Evolutionary conservation across 2,113 vertebrate genomes (phyloP), one percentile per base, ranked within the genome.

Genomic region (Nymphicus hollandicus): DNA sequence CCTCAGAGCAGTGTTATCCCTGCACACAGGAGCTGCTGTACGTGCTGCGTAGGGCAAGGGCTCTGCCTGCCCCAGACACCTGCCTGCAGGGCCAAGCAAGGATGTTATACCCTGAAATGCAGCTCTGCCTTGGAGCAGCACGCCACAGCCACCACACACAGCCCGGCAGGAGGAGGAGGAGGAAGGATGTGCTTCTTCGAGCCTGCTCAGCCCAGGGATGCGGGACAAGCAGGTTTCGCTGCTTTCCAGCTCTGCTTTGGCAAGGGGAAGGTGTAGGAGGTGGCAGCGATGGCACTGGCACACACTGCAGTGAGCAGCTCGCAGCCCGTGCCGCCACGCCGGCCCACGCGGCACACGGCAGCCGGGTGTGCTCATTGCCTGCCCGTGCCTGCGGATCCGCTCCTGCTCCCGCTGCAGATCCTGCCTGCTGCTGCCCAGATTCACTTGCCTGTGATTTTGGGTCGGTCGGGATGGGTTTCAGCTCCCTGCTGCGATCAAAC

Each of bases 91-190:
- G 33, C 39, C 80, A 49, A 33, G 31, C 2, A 1, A 81, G 29
- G 72, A 52, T 4, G 1, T 29, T 5, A 5, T 1, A 39, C 6
- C 66, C 83, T 68, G 28, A 91, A 91, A 84, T 0, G 2, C 6
- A 16, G 8, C 35, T 66, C 28, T 74, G n/a, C 50, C 31, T 22
- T 8, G 15, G 10, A 78, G 35, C 11, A 8, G 69, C 16, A 4
- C 0, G 0, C 41, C 16, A 9, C 0, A 0, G 28, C 23, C 49
- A 41, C n/a, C 2, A 4, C 15, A 1, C 4, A 2, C 47, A 77
- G 69, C 39, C 39, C 0, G 0, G 14, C 27, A 78, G 39, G 6
- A 71, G 63, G 18, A 89, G 61, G 16, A 89, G 31, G 76, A 71
- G 25, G 70, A 76, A 55, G 53, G 50, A 81, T 0, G 1, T 27